phyloP scores from a whole-genome alignment of 2,113 vertebrate species.

The Tupaia tana region DNA sequence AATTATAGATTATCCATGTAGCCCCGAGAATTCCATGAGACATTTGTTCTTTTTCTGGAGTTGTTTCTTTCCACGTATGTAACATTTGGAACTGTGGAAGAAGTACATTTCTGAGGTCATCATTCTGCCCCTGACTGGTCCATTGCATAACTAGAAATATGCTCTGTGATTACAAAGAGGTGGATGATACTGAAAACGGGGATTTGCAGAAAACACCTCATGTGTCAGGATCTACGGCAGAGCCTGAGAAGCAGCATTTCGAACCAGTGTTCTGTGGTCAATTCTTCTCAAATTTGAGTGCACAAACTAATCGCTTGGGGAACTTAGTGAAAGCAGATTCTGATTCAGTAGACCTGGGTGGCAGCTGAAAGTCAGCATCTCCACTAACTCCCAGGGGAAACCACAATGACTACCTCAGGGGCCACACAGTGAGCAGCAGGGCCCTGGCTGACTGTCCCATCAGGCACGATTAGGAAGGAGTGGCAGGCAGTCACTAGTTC shows the following conservation, averaged over 20 bases:
- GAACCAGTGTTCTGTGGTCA: not conserved
- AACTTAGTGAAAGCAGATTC: not conserved
- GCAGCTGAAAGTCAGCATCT: not conserved
- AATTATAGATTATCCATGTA: not conserved
- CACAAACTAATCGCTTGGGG: not conserved
- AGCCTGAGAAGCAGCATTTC: not conserved
- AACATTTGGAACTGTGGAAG: not conserved
- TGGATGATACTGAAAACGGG: not conserved
- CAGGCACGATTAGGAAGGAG: not conserved
- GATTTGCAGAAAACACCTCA: not conserved
- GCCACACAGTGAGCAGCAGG: not conserved
- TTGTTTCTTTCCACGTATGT: not conserved
- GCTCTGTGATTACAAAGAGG: not conserved
- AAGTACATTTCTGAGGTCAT: not conserved
- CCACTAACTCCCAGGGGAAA: not conserved
- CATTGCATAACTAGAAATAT: not conserved
- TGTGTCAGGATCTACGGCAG: not conserved
- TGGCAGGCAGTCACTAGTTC: not conserved
- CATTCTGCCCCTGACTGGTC: not conserved
- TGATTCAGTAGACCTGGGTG: not conserved
- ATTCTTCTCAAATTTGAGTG: not conserved
- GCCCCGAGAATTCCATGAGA: not conserved
- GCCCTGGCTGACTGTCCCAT: not conserved
- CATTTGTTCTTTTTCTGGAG: not conserved
- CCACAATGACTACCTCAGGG: not conserved